Conservation (phyloP, 2,113 vertebrate genomes). For the Zosterops pallidus region DNA sequence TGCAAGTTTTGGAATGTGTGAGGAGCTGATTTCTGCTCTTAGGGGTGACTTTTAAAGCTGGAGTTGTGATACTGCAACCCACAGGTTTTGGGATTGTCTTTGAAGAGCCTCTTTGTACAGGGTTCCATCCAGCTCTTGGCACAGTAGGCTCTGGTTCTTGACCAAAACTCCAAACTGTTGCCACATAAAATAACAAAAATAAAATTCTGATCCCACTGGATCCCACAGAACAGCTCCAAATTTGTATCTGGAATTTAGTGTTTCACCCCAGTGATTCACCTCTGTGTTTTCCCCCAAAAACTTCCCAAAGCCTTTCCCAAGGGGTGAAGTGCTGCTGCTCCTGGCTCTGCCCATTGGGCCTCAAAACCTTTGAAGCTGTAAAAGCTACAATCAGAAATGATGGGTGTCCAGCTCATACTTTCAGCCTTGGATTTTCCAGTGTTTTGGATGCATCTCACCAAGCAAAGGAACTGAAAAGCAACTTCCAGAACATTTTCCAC, state of each 20-base stretch:
- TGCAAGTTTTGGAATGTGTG: neutral
- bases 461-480: neutral
- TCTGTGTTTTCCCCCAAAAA: neutral
- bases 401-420: neutral
- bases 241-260: neutral
- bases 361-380: neutral
- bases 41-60: neutral
- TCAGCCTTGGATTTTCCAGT: neutral
- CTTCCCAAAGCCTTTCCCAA: neutral
- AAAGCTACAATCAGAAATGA: neutral
- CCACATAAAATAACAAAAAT: conserved; percentile 1
- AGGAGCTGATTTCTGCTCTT: neutral
- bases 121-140: neutral
- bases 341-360: neutral
- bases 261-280: neutral
- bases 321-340: neutral
- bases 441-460: neutral
- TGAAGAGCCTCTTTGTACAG: neutral
- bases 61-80: neutral
- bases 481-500: neutral
- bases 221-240: neutral
- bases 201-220: neutral
- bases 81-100: neutral
- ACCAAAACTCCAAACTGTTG: neutral
- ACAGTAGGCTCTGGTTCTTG: neutral